Percentiles rank a stretch among this genome's conserved stretches.
phyloP scores from a whole-genome alignment of 2,113 vertebrate genomes.

The Silurus asotus region DNA sequence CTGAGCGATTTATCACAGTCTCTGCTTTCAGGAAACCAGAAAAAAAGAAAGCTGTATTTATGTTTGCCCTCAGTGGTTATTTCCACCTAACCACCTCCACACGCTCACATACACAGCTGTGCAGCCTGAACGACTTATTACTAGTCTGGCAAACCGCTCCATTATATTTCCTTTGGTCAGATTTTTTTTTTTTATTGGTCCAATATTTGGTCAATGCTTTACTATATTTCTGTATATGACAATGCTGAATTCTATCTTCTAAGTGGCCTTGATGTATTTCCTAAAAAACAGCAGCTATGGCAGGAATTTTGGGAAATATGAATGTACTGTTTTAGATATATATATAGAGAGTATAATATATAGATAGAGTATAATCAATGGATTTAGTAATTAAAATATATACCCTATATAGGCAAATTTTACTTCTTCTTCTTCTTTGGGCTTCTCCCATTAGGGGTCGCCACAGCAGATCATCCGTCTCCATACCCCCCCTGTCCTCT shows the following conservation, averaged over 20 bases:
- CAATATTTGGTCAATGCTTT: neutral
- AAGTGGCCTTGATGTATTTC: neutral
- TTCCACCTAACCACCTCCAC: slow-evolving; percentile 43
- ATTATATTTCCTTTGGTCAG: neutral
- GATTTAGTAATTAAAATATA: too few species aligned
- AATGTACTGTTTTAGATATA: too few species aligned
- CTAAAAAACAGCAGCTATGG: neutral
- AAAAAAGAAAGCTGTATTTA: slow-evolving; percentile 37
- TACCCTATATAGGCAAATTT: too few species aligned
- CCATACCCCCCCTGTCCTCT: too few species aligned
- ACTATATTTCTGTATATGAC: neutral
- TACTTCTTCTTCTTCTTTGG: too few species aligned
- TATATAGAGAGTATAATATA: too few species aligned
- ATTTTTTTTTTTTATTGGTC: neutral
- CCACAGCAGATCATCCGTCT: too few species aligned
- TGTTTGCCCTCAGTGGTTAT: slow-evolving; percentile 34
- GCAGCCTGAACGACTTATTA: neutral
- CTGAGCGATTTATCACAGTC: slow-evolving; percentile 34
- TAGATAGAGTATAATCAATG: too few species aligned
- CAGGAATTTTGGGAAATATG: too few species aligned
- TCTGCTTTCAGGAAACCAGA: slow-evolving; percentile 29
- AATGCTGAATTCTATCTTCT: neutral
- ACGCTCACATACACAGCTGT: slow-evolving; percentile 19
- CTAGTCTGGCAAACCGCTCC: slow-evolving; percentile 17
- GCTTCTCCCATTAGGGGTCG: too few species aligned